Evolutionary conservation across 1,140 invertebrate genomes (phyloP), one percentile per base, ranked within the genome.

Genomic region (Aphis craccivora): DNA sequence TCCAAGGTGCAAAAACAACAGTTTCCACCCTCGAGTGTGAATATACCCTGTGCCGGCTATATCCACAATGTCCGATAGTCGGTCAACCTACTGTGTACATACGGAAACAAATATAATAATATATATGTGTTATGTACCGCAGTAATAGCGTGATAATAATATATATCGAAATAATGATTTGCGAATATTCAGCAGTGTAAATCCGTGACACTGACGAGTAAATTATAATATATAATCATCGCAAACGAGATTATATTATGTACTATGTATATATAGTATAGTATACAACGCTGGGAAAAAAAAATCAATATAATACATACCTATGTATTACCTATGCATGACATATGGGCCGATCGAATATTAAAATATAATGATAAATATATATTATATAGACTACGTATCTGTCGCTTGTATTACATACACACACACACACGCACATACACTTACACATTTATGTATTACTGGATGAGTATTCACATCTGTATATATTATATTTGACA

Each of bases 111-210:
- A 76, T 76, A 76, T n/a, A n/a, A 76, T 67, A 67, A 67, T 40
- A 40, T 40, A 40, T 76, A 20, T n/a, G 60, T 76, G 30, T 76
- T n/a, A 18, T 76, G 30, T 35, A 18, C 30, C 3, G 11, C 55
- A 0, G 60, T 18, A n/a, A n/a, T n/a, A 76, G 60, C 60, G 60
- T 76, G 30, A n/a, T 76, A n/a, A n/a, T 76, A 76, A 76, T 76
- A 60, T 25, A 60, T n/a, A n/a, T 76, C 60, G 60, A 76, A 76
- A 76, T 76, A 76, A 76, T 76, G 60, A 76, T 76, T 76, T 76
- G 60, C 60, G 30, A 76, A 76, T 76, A 76, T 76, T 14, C 60
- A 76, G 60, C n/a, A 76, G 60, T 76, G n/a, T n/a, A n/a, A 76
- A 76, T 76, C 60, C 60, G 60, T 76, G 60, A 76, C 60, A 76